A percentile compares a stretch with the other conserved stretches of the same genome.
Evolutionary conservation across 1,140 invertebrate species (phyloP).

Genomic region (Drosophila grimshawi): DNA sequence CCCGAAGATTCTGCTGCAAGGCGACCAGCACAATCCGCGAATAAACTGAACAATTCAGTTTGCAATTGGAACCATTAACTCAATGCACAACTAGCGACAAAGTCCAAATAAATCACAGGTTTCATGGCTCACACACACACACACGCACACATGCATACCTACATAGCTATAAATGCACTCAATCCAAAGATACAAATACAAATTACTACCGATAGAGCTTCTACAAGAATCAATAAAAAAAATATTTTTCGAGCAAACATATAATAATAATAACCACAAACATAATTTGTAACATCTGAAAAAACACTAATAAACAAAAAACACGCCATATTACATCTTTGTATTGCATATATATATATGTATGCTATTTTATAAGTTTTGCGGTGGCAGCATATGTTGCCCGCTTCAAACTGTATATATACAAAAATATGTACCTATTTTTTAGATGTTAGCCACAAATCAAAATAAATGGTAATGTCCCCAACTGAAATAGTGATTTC

Average conservation of each 20-base stretch:
- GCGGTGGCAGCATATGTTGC: conserved; percentile 15
- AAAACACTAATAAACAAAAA: conserved; percentile 8
- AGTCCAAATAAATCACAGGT: conserved; percentile 42
- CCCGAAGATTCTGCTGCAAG: conserved; percentile 42
- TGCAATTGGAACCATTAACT: conserved; percentile 8
- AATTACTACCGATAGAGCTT: conserved; percentile 17
- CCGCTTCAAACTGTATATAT: conserved; percentile 37
- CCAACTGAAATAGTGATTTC: background rate
- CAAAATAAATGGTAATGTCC: conserved; percentile 61
- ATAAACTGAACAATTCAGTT: conserved; percentile 8
- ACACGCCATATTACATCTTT: conserved; percentile 51
- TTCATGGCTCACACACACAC: conserved; percentile 47
- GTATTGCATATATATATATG: conserved; percentile 39
- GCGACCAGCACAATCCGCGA: conserved; percentile 47
- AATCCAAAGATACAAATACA: conserved; percentile 5
- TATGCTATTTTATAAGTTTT: conserved; percentile 54
- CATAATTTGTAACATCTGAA: background rate
- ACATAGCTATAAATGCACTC: conserved; percentile 15
- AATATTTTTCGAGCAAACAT: conserved; percentile 43
- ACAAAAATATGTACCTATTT: conserved; percentile 40
- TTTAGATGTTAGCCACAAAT: conserved; percentile 57
- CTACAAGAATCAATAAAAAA: conserved; percentile 19
- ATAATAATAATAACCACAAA: conserved; percentile 10
- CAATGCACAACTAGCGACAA: conserved; percentile 13
- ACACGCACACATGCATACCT: background rate